phyloP scores from a whole-genome alignment of 2,888 invertebrate genomes.

The Rhingia campestris region DNA sequence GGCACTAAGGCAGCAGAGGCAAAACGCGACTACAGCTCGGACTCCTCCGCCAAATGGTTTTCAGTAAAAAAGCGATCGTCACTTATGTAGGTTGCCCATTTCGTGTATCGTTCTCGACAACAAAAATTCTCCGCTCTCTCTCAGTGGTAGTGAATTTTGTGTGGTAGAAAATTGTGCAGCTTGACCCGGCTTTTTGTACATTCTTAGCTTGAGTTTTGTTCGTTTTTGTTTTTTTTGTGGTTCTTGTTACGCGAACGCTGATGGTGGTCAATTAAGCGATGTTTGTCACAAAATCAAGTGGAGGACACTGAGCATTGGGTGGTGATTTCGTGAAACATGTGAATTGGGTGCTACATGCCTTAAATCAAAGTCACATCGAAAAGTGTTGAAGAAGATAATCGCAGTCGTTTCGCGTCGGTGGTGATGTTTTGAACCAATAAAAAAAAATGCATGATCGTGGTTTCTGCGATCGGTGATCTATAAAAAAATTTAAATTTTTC shows the following conservation, averaged over 20 bases:
- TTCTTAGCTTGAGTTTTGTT: constrained; percentile 8
- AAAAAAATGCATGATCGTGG: background rate
- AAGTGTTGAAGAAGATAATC: background rate
- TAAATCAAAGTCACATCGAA: constrained; percentile 19
- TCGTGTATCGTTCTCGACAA: constrained; percentile 64
- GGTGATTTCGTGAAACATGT: constrained; percentile 48
- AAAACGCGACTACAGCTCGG: constrained; percentile 67
- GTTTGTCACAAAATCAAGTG: constrained; percentile 21
- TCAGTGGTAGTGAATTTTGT: constrained; percentile 22
- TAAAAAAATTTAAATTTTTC: no score
- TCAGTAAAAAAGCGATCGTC: constrained; percentile 75
- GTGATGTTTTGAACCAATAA: background rate
- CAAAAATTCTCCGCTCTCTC: constrained; percentile 36
- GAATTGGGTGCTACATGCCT: constrained; percentile 35
- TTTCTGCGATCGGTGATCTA: background rate
- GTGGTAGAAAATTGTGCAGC: constrained; percentile 31
- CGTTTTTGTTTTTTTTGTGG: constrained; percentile 20
- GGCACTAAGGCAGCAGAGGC: constrained; percentile 73
- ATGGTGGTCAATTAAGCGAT: constrained; percentile 45
- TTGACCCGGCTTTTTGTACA: constrained; percentile 62
- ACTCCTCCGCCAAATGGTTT: constrained; percentile 74
- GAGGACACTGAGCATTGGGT: constrained; percentile 36
- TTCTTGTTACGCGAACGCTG: constrained; percentile 8
- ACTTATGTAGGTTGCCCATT: constrained; percentile 74
- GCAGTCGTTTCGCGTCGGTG: background rate